phyloP scores from a whole-genome alignment of 2,797 vertebrate species.

The Poecile montanus region DNA sequence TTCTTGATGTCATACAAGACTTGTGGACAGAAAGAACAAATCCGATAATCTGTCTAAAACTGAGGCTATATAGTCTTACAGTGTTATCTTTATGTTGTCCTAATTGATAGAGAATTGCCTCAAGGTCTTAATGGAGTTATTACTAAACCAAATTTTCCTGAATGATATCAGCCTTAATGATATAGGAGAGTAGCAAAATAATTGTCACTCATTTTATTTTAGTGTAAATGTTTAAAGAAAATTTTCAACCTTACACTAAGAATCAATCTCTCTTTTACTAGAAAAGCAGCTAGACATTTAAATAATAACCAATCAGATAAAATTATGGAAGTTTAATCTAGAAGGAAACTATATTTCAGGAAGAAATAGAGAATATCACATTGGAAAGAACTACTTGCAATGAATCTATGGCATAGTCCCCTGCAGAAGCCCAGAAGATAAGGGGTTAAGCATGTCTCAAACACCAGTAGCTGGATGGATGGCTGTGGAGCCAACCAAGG shows the following conservation, averaged over 20 bases:
- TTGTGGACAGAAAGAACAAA: conserved; percentile 53
- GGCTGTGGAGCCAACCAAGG: neutral
- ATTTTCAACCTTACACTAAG: neutral
- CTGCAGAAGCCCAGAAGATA: neutral
- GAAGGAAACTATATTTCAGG: neutral
- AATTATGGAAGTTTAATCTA: neutral
- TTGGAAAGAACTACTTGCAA: neutral
- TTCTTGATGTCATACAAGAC: conserved; percentile 45
- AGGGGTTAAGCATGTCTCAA: neutral
- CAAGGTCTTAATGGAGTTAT: conserved; percentile 41
- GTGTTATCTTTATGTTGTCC: conserved; percentile 14
- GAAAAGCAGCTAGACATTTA: neutral
- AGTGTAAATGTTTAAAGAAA: neutral
- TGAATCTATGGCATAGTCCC: neutral
- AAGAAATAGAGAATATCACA: neutral
- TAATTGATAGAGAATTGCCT: conserved; percentile 34
- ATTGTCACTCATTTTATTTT: neutral
- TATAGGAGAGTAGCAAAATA: neutral
- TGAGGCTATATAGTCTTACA: conserved; percentile 1
- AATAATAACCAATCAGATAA: neutral
- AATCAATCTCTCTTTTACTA: neutral
- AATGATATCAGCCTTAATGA: conserved; percentile 9
- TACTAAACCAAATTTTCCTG: conserved; percentile 18
- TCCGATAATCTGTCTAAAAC: conserved; percentile 48
- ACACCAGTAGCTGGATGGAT: rapidly evolving